These are phyloP conservation scores for Epinotia ramella DNA, from an alignment of 2,888 invertebrate genomes.

Conservation along the genomic window DNA sequence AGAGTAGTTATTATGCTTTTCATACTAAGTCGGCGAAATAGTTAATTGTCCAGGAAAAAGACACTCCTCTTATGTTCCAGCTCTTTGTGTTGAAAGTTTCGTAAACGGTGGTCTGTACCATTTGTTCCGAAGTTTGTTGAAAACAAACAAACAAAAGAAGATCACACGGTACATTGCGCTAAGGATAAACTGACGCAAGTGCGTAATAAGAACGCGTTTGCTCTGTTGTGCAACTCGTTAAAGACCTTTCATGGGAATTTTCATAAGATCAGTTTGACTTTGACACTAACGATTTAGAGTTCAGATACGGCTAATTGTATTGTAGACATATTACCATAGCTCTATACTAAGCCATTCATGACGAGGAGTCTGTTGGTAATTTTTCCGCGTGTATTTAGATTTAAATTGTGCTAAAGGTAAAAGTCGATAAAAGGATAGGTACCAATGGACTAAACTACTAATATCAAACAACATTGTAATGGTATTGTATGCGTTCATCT, in stretches of 20 bases:
- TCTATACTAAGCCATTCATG: not conserved
- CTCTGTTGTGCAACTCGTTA: slow-evolving; percentile 35
- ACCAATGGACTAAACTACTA: too few relatives aligned
- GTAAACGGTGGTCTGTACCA: slow-evolving; percentile 28
- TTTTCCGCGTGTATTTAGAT: not conserved
- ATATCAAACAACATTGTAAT: not conserved
- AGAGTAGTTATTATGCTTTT: too few relatives aligned
- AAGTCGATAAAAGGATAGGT: too few relatives aligned
- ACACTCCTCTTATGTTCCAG: slow-evolving; percentile 4
- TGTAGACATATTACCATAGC: too few relatives aligned
- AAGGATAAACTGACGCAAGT: slow-evolving; percentile 43
- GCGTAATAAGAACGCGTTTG: slow-evolving; percentile 34
- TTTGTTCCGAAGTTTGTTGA: slow-evolving; percentile 31
- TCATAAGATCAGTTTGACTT: slow-evolving; percentile 19
- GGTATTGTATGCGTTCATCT: not conserved
- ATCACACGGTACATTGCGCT: slow-evolving; percentile 44
- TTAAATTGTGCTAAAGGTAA: too few relatives aligned
- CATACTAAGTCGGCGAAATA: not conserved
- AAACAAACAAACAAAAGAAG: slow-evolving; percentile 44
- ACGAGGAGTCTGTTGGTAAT: not conserved
- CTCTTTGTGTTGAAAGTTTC: slow-evolving; percentile 29
- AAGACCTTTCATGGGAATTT: slow-evolving; percentile 43
- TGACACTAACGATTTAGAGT: not conserved
- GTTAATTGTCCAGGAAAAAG: not conserved
- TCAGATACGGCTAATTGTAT: not conserved